Percentiles rank a stretch among this genome's conserved stretches.
Conservation (phyloP, 2,113 vertebrate genomes). For the Cyprinodon variegatus region DNA sequence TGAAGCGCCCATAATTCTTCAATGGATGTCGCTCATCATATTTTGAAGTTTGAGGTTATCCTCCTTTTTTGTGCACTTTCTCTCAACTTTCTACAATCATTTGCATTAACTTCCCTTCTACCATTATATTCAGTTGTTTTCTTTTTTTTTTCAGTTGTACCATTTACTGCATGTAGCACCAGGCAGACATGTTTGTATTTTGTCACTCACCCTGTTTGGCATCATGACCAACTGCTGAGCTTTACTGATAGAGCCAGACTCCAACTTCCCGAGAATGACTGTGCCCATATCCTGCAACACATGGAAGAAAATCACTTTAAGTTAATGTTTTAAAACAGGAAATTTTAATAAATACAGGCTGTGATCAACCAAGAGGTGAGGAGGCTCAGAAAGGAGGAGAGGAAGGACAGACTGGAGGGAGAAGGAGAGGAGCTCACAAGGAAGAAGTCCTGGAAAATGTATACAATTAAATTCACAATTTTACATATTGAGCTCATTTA, state of each 20-base stretch:
- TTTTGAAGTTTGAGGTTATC: background rate
- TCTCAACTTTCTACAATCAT: background rate
- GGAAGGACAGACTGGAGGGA: too few relatives aligned
- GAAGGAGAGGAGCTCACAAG: too few relatives aligned
- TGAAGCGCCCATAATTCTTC: background rate
- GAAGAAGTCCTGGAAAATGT: too few relatives aligned
- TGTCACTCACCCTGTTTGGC: conserved; percentile 93
- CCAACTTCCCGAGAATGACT: conserved; percentile 96
- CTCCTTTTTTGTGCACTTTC: background rate
- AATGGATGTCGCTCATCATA: background rate
- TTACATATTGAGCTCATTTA: background rate
- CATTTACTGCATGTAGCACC: too few relatives aligned
- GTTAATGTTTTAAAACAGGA: background rate
- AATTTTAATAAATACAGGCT: background rate
- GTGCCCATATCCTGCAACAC: conserved; percentile 94
- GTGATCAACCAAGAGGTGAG: too few relatives aligned
- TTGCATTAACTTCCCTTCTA: too few relatives aligned
- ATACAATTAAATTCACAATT: too few relatives aligned
- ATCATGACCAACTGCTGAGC: conserved; percentile 98
- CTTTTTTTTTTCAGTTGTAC: background rate
- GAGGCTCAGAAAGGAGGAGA: too few relatives aligned
- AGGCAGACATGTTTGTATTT: background rate
- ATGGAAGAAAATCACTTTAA: background rate
- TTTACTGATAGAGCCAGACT: conserved; percentile 95
- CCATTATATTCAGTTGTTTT: too few relatives aligned